Percentiles rank a stretch among this genome's conserved stretches.
These are phyloP conservation scores for Hydropotes inermis DNA, from an alignment of 2,113 vertebrate genomes.

Conservation along the genomic window DNA sequence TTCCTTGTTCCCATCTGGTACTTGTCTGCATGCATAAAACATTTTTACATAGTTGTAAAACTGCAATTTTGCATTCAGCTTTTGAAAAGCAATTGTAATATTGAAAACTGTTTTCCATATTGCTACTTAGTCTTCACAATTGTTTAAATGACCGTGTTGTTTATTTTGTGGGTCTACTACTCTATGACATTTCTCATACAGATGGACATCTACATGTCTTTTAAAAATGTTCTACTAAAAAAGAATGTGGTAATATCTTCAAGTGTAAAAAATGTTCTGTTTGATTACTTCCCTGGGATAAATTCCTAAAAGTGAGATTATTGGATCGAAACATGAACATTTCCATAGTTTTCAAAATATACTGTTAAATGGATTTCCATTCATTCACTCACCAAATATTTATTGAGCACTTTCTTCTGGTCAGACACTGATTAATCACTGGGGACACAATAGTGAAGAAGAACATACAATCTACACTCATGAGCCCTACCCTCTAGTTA, in stretches of 20 bases:
- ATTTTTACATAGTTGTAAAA: constrained; percentile 64
- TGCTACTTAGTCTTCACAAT: constrained; percentile 27
- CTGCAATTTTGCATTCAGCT: constrained; percentile 53
- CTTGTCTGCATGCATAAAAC: constrained; percentile 67
- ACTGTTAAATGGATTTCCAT: not conserved
- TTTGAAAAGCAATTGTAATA: constrained; percentile 58
- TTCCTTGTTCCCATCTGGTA: constrained; percentile 66
- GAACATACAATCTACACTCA: not conserved
- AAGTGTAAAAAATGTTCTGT: not conserved
- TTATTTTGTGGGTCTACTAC: constrained; percentile 22
- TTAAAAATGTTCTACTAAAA: not conserved
- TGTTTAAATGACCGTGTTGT: constrained; percentile 37
- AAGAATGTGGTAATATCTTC: not conserved
- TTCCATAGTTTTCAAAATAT: not conserved
- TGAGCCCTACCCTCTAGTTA: not conserved
- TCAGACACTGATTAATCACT: not conserved
- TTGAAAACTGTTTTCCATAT: constrained; percentile 34
- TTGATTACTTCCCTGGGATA: not conserved
- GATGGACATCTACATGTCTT: not conserved
- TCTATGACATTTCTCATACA: not conserved
- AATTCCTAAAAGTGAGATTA: constrained; percentile 18
- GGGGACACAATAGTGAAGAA: not conserved
- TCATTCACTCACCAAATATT: constrained; percentile 14
- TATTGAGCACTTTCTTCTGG: not conserved
- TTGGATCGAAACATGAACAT: not conserved